These are phyloP conservation scores for Peromyscus leucopus DNA, from an alignment of 2,113 vertebrate genomes.

Conservation along the genomic window DNA sequence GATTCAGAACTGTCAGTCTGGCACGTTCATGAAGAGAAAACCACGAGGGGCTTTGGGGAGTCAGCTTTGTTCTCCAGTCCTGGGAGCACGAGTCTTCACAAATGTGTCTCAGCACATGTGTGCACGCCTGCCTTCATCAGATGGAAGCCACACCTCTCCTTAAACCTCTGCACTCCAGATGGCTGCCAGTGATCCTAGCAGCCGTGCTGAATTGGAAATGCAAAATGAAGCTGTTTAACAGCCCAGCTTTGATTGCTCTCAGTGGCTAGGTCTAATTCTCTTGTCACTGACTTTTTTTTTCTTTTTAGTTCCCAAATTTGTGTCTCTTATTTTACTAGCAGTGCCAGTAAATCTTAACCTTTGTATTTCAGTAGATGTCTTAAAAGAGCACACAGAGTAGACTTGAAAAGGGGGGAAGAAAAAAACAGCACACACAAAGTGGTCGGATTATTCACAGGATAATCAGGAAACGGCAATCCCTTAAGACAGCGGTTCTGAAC, in stretches of 20 bases:
- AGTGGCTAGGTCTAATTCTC: background rate
- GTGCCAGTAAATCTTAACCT: constrained; percentile 7
- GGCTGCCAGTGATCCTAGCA: background rate
- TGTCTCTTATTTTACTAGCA: constrained; percentile 51
- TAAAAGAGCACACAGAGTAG: background rate
- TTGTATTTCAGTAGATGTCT: constrained; percentile 52
- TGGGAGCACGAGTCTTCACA: background rate
- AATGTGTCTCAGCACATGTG: background rate
- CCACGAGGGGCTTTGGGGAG: background rate
- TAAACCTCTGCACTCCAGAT: constrained; percentile 12
- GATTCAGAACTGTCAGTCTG: background rate
- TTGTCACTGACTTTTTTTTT: background rate
- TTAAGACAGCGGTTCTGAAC: background rate
- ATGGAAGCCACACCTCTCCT: constrained; percentile 15
- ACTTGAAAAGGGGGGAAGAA: background rate
- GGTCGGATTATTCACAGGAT: background rate
- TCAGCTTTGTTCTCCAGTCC: background rate
- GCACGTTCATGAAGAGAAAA: constrained; percentile 61
- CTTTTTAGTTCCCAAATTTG: constrained; percentile 42
- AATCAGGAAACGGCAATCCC: constrained; percentile 23
- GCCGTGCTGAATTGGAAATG: constrained; percentile 24
- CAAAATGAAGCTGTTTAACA: constrained; percentile 46
- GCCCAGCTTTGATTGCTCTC: constrained; percentile 28
- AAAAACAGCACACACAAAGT: background rate
- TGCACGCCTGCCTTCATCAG: constrained; percentile 45